Conservation (phyloP, 2,113 vertebrate genomes). For the Natator depressus region DNA sequence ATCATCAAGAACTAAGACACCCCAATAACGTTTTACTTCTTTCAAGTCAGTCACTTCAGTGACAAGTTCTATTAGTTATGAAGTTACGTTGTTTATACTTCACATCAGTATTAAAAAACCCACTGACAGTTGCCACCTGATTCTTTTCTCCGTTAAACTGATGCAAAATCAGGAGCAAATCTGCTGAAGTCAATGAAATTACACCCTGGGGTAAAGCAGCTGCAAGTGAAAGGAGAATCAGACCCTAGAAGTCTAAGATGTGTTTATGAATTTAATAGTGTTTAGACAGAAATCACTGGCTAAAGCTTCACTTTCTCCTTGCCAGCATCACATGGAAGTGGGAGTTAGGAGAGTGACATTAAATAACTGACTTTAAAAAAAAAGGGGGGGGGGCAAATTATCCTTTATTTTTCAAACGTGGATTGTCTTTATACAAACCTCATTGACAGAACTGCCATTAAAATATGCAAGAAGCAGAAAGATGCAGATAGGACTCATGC, state of each 20-base stretch:
- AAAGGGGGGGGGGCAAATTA: too few species aligned
- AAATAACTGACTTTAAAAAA: not conserved
- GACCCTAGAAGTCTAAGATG: not conserved
- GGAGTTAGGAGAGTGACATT: not conserved
- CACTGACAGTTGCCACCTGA: not conserved
- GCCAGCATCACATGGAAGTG: not conserved
- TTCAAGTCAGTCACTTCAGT: not conserved
- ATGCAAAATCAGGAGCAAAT: not conserved
- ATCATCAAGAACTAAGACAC: not conserved
- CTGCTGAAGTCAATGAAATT: not conserved
- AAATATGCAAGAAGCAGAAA: not conserved
- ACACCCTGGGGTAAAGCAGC: not conserved
- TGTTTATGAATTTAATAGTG: not conserved
- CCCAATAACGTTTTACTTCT: not conserved
- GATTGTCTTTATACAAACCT: not conserved
- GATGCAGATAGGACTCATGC: not conserved
- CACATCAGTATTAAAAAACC: not conserved
- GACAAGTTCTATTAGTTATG: not conserved
- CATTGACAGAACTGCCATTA: not conserved
- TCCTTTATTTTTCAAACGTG: not conserved
- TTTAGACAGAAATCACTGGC: not conserved
- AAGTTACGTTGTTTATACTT: not conserved
- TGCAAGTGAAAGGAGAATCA: not conserved
- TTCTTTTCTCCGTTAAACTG: not conserved
- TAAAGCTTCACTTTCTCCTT: not conserved